These are phyloP conservation scores for Drosophila falleni DNA, from an alignment of 2,888 invertebrate species.

Conservation along the genomic window DNA sequence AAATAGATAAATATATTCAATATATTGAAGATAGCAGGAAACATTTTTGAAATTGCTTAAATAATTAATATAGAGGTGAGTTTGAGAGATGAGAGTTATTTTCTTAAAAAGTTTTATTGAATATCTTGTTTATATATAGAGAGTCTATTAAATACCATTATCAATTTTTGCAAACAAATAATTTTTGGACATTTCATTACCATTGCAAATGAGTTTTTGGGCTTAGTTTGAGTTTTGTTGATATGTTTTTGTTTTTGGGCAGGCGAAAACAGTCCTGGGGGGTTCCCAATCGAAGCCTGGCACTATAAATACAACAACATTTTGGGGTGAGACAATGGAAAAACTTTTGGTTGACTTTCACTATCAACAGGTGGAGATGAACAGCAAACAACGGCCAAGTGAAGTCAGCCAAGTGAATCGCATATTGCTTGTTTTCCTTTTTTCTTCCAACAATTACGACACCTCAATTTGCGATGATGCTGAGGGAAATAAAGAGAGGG, in stretches of 20 bases:
- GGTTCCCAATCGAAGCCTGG: conserved; percentile 13
- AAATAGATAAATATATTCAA: conserved; percentile 1
- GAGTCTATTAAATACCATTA: background rate
- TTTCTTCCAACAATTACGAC: conserved; percentile 71
- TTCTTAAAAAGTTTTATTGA: background rate
- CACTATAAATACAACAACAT: conserved; percentile 14
- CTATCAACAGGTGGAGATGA: conserved; percentile 64
- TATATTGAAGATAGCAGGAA: conserved; percentile 6
- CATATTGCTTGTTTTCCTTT: conserved; percentile 31
- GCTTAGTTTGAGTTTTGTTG: conserved; percentile 2
- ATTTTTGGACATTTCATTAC: conserved; percentile 45
- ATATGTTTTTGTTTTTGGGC: conserved; percentile 8
- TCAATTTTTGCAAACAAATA: background rate
- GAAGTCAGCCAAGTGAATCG: conserved; percentile 42
- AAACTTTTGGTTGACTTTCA: conserved; percentile 69
- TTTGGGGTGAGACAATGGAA: conserved; percentile 50
- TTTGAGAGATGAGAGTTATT: background rate
- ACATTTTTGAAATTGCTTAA: background rate
- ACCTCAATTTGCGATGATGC: conserved; percentile 67
- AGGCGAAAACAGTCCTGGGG: conserved; percentile 41
- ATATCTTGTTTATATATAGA: background rate
- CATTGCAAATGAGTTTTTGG: conserved; percentile 65
- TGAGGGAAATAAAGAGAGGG: background rate
- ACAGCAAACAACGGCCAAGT: conserved; percentile 35
- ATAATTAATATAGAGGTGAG: no score